phyloP scores from a whole-genome alignment of 1,140 invertebrate species.

The Dendroctonus valens region DNA sequence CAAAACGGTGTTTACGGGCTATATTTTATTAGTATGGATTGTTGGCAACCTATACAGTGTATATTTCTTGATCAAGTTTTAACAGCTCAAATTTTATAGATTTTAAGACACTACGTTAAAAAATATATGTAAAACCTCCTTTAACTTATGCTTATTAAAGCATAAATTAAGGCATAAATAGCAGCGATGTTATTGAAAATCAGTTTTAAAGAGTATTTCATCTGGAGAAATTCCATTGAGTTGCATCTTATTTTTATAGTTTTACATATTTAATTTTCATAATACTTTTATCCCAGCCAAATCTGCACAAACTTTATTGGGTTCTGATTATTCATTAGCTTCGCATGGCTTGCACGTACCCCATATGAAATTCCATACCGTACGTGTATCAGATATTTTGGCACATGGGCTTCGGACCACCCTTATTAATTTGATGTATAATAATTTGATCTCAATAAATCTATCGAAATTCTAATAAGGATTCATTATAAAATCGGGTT shows the following conservation, averaged over 20 bases:
- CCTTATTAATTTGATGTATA: slow-evolving; percentile 10
- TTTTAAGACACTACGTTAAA: background rate
- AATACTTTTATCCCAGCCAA: no score
- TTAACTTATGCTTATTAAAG: no score
- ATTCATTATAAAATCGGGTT: slow-evolving; percentile 18
- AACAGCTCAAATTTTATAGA: background rate
- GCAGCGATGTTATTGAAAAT: background rate
- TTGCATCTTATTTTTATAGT: background rate
- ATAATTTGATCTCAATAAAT: background rate
- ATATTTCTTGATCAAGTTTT: background rate
- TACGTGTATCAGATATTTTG: background rate
- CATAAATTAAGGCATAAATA: no score
- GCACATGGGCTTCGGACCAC: slow-evolving; percentile 14
- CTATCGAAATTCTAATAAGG: slow-evolving; percentile 22
- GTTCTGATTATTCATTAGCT: background rate
- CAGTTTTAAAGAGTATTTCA: background rate
- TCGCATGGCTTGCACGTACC: background rate
- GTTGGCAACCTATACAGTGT: background rate
- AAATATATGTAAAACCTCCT: background rate
- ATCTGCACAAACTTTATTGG: background rate
- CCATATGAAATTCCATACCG: background rate
- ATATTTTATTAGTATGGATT: background rate
- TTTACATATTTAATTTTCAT: no score
- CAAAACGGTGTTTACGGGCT: background rate
- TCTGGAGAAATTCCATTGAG: background rate